Evolutionary conservation across 35 echinoderm and acorn worm species (phyloP).

Genomic region (Heliocidaris erythrogramma): DNA sequence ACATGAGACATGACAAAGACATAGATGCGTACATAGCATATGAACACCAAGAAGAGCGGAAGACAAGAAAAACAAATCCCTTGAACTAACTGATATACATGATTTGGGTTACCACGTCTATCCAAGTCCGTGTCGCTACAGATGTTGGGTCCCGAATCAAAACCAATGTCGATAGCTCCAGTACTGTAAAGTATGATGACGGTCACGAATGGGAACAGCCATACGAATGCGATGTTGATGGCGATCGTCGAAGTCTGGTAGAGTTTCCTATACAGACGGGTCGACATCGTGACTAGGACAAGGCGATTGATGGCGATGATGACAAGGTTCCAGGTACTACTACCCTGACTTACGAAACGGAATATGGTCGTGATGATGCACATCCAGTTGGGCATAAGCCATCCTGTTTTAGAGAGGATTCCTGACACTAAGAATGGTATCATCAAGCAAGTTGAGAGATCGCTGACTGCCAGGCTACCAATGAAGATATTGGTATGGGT

Average conservation of each 20-base stretch:
- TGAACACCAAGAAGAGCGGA: neutral
- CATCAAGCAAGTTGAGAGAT: neutral
- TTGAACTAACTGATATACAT: neutral
- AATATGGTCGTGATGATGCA: neutral
- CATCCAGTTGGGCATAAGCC: neutral
- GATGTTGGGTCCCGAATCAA: neutral
- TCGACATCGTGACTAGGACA: neutral
- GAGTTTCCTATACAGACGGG: neutral
- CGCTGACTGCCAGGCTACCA: neutral
- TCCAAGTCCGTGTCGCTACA: neutral
- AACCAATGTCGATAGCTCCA: neutral
- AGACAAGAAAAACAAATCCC: neutral
- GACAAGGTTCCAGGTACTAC: neutral
- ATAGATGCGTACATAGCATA: neutral
- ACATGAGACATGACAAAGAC: neutral
- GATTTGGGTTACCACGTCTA: neutral
- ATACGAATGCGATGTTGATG: neutral
- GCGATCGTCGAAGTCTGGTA: neutral
- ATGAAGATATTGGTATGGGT: neutral
- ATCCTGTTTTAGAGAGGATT: neutral
- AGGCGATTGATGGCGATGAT: neutral
- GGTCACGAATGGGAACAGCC: neutral
- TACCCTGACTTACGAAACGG: neutral
- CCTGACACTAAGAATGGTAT: neutral
- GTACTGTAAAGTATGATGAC: neutral